A percentile compares a stretch with the other conserved stretches of the same genome.
Evolutionary conservation across 1,140 invertebrate genomes (phyloP).

Genomic region (Cecropterus lyciades): DNA sequence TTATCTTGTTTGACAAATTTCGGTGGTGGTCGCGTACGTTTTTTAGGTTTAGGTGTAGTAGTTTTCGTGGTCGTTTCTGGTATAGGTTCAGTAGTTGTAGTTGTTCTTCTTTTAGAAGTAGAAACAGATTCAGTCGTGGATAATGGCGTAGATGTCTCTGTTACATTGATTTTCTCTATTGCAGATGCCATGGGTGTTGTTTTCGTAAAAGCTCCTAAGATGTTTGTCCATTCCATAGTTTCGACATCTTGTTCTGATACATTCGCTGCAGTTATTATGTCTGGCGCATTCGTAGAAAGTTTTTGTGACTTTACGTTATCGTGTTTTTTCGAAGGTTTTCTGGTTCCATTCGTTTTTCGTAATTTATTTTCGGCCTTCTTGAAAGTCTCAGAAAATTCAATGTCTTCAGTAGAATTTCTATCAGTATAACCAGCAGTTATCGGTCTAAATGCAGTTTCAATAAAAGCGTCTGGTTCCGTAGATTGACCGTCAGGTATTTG

Average conservation of each 20-base stretch:
- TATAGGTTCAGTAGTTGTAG: constrained; percentile 45
- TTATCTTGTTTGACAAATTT: constrained; percentile 70
- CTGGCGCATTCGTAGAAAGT: constrained; percentile 57
- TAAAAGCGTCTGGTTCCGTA: constrained; percentile 58
- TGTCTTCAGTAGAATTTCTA: constrained; percentile 46
- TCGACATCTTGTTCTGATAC: constrained; percentile 47
- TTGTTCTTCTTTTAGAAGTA: constrained; percentile 40
- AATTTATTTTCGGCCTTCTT: constrained; percentile 52
- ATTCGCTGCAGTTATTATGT: constrained; percentile 66
- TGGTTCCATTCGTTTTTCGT: constrained; percentile 50
- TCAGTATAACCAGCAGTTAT: constrained; percentile 58
- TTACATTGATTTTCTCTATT: constrained; percentile 39
- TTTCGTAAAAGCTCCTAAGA: constrained; percentile 67
- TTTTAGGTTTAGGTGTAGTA: constrained; percentile 57
- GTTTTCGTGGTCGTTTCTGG: constrained; percentile 52
- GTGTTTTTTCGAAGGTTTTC: constrained; percentile 66
- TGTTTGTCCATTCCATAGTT: constrained; percentile 63
- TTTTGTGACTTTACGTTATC: constrained; percentile 53
- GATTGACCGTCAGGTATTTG: constrained; percentile 64
- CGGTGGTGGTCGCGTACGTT: constrained; percentile 74
- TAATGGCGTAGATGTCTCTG: constrained; percentile 50
- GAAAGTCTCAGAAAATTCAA: constrained; percentile 33
- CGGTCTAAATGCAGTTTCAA: constrained; percentile 70
- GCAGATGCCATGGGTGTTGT: constrained; percentile 62
- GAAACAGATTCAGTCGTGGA: constrained; percentile 42